Evolutionary conservation across 2,113 vertebrate genomes (phyloP).

Genomic region (Penelope pileata): DNA sequence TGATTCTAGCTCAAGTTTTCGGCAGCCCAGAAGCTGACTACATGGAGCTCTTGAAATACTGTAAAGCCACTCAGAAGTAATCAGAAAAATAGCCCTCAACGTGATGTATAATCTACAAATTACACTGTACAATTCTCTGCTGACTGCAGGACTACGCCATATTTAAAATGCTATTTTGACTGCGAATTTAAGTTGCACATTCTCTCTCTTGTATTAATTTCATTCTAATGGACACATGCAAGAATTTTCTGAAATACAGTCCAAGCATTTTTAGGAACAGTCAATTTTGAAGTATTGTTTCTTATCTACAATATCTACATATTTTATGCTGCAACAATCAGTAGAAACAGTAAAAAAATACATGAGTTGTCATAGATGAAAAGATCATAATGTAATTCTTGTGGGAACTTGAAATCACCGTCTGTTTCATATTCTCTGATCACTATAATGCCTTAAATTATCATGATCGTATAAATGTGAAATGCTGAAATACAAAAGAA

Average conservation of each 20-base stretch:
- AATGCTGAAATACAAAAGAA: neutral
- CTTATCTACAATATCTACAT: neutral
- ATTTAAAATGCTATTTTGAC: neutral
- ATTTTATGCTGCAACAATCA: neutral
- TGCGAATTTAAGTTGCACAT: neutral
- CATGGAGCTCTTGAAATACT: neutral
- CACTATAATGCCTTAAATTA: neutral
- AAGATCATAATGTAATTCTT: neutral
- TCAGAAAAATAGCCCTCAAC: neutral
- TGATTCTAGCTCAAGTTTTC: slow-evolving; percentile 5
- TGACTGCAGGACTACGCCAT: neutral
- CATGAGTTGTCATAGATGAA: neutral
- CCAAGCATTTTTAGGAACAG: neutral
- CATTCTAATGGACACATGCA: neutral
- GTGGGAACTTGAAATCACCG: neutral
- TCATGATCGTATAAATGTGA: neutral
- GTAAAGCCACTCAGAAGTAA: slow-evolving; percentile 2
- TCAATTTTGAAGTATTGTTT: neutral
- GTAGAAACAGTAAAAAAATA: neutral
- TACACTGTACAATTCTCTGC: neutral
- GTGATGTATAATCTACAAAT: neutral
- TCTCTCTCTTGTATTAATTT: neutral
- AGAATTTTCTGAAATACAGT: neutral
- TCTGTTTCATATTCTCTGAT: neutral
- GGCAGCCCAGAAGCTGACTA: neutral